phyloP scores from a whole-genome alignment of 2,113 vertebrate species.

The Kryptolebias marmoratus region DNA sequence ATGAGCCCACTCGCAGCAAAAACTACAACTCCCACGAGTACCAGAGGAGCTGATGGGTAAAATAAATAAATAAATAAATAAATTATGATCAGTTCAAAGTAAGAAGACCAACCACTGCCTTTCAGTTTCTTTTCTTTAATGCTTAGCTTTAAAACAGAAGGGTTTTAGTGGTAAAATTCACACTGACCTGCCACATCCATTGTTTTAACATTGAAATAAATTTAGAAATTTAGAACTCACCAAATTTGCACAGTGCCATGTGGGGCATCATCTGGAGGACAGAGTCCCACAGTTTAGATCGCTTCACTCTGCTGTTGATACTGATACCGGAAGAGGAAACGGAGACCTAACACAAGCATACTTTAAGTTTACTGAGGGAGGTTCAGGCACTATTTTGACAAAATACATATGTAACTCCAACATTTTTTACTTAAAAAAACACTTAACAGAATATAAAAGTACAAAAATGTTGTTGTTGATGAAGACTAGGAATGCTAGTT shows the following conservation, averaged over 20 bases:
- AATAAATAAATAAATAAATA: background rate
- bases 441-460: background rate
- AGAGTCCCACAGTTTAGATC: conserved; percentile 42
- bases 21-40: conserved; percentile 60
- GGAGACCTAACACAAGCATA: conserved; percentile 51
- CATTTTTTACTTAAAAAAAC: background rate
- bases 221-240: conserved; percentile 45
- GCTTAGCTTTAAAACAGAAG: background rate
- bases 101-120: background rate
- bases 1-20: conserved; percentile 46
- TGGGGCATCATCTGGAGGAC: conserved; percentile 48
- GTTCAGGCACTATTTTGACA: background rate
- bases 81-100: background rate
- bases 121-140: background rate
- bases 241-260: conserved; percentile 66
- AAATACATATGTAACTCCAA: too few species aligned
- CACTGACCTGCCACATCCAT: background rate
- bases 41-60: conserved; percentile 63
- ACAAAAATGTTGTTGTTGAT: background rate
- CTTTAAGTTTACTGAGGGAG: fast-evolving
- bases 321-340: conserved; percentile 27
- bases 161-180: too few species aligned
- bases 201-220: background rate
- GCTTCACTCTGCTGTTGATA: conserved; percentile 10
- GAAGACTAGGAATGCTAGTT: background rate